Evolutionary conservation across 2,888 invertebrate genomes (phyloP), one percentile per base, ranked within the genome.

Genomic region (Schizotus pectinicornis): DNA sequence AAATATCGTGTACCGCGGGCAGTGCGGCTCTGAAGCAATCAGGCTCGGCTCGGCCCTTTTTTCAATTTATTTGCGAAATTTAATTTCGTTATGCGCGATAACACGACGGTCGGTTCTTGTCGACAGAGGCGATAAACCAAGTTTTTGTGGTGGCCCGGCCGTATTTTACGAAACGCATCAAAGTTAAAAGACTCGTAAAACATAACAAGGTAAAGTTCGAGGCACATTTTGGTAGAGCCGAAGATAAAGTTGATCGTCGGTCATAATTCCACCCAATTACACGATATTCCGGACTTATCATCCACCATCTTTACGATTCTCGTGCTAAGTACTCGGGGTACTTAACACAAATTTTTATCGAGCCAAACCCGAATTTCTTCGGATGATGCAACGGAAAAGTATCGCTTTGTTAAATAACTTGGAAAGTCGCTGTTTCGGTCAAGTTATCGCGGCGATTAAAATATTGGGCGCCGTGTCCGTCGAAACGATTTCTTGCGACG

Each of bases 241-340:
- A 61, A 61, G 58, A 62, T 59, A 64, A 58, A 61, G 53, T 62
- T 56, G 61, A 65, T 65, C 62, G 46, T 46, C 54, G 63, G 63
- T 56, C 64, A 66, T 66, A 66, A 66, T 66, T 66, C 60, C 62
- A 61, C 59, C 64, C 66, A 66, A 66, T 66, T 66, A 66, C 66
- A 64, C 43, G 62, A 60, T 64, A 60, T 63, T 66, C 63, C 56
- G 54, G 46, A 62, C 54, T 64, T 66, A 66, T 66, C 66, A 63
- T 54, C 63, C 61, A 61, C 57, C 64, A 66, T 66, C 66, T 66
- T 64, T 63, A 64, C 61, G 64, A 61, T 48, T 48, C 54, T 41
- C 48, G 56, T 48, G 54, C 59, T 63, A 59, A 63, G 60, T 61
- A 61, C 61, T 51, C 42, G n/a, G 8, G 22, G 38, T 47, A 52